A percentile compares a stretch with the other conserved stretches of the same genome.
Conservation (phyloP, 1,140 invertebrate species). For the Stegodyphus dumicola region DNA sequence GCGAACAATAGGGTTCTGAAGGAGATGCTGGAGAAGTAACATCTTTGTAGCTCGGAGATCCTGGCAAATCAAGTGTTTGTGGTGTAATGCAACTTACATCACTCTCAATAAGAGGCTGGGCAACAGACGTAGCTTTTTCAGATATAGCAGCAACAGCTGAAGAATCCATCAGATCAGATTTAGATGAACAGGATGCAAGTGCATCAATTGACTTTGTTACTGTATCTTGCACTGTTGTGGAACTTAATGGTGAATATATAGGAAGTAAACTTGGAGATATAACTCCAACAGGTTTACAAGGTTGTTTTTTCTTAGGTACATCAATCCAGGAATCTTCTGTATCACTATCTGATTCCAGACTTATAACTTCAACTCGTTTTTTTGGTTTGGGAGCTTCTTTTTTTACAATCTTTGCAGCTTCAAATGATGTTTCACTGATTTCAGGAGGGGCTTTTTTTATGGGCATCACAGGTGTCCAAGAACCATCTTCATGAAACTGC, state of each 20-base stretch:
- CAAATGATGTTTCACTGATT: conserved; percentile 22
- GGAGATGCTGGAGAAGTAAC: neutral
- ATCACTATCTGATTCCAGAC: conserved; percentile 42
- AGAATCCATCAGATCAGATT: neutral
- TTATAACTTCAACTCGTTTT: conserved; percentile 23
- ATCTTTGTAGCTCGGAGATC: neutral
- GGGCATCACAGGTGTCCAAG: conserved; percentile 80
- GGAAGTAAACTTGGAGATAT: conserved; percentile 11
- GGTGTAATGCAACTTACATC: too few relatives aligned
- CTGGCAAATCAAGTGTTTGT: neutral
- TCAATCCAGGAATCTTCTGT: conserved; percentile 29
- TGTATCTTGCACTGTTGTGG: neutral
- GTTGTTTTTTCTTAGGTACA: conserved; percentile 17
- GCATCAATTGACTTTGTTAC: neutral
- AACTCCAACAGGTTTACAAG: neutral
- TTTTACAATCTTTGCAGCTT: neutral
- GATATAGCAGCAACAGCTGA: neutral
- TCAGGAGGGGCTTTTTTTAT: conserved; percentile 67
- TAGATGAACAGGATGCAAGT: neutral
- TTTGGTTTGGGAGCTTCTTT: conserved; percentile 18
- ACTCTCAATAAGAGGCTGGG: too few relatives aligned
- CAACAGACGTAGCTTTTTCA: neutral
- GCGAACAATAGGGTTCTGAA: neutral
- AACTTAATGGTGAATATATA: conserved; percentile 8
- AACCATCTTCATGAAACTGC: conserved; percentile 87